Evolutionary conservation across 2,888 invertebrate genomes (phyloP).

Genomic region (Torymus texanus): DNA sequence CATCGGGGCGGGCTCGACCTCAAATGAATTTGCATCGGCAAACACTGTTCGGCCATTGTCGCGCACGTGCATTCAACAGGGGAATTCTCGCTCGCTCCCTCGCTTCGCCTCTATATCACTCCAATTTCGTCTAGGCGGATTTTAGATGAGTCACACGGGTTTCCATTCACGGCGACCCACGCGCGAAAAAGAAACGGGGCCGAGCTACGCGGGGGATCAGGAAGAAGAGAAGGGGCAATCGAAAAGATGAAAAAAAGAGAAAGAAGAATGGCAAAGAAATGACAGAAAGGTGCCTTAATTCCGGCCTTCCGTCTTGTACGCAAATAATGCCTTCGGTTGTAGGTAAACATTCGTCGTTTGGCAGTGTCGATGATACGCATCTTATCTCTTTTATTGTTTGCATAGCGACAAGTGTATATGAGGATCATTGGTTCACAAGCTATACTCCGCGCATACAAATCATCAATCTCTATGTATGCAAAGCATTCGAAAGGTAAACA

Average conservation of each 20-base stretch:
- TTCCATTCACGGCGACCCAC: neutral
- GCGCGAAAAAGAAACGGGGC: neutral
- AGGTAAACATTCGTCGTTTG: too few species aligned
- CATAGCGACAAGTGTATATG: too few species aligned
- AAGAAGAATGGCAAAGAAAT: too few species aligned
- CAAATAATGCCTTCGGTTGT: too few species aligned
- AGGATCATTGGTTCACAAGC: too few species aligned
- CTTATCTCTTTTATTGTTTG: too few species aligned
- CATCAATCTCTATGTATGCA: too few species aligned
- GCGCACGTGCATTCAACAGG: conserved; percentile 23
- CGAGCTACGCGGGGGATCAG: neutral
- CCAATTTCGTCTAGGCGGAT: conserved; percentile 38
- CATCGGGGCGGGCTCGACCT: neutral
- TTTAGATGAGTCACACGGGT: conserved; percentile 36
- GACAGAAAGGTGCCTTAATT: too few species aligned
- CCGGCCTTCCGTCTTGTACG: too few species aligned
- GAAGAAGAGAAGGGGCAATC: neutral
- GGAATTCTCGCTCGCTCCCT: neutral
- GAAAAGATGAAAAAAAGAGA: neutral
- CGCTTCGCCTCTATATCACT: neutral
- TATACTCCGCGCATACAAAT: too few species aligned
- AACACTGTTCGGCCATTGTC: neutral
- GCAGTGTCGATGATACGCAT: too few species aligned
- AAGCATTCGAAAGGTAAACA: too few species aligned
- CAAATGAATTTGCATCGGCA: conserved; percentile 36